Base-by-base conservation (phyloP, 2,797 vertebrate species). In the Eutrigla gurnardus region DNA sequence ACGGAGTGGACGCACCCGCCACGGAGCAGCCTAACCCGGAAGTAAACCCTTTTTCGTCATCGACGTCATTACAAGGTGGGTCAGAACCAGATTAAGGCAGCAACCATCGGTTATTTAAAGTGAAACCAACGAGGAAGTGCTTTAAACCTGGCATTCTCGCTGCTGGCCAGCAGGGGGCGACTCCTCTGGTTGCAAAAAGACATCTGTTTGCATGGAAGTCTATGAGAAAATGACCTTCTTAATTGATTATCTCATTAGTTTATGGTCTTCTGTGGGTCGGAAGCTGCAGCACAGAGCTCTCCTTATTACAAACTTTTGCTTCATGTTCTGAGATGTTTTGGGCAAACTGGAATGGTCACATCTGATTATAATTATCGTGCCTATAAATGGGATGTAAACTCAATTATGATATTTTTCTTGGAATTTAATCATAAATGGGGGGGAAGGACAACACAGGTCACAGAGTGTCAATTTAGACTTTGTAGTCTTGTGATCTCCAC, bases 361-460 rank as follows among this genome's bases (percentile, higher is more conserved):
- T 42, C 0, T 14, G 6, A 43, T 9, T 61, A 43, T 40, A 25
- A 14, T 5, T 58, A 10, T 18, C 5, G 9, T 12, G 37, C 37
- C 57, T 59, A 42, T 10, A 39, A 58, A 40, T 60, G 58, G 55
- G 55, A 58, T 11, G 18, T 18, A 39, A 60, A 60, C 39, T 60
- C 6, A 25, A 25, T 42, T 42, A 13, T 42, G 39, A 42, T 42
- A 25, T 42, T 40, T 59, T 59, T 0, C 13, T 42, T 46, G 0
- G 42, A 62, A 17, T 62, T 13, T 12, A 42, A 60, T 2, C 12
- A 15, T 32, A 15, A 57, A 12, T 57, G 18, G 49, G 7, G 45
- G 14, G 5, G 9, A 45, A 45, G 13, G 4, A 45, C 59, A 15
- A 45, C 13, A 43, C 40, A 45, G 32, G 60, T 17, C 32, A 46